Conservation (phyloP, 2,113 vertebrate genomes). For the Tragelaphus buxtoni region DNA sequence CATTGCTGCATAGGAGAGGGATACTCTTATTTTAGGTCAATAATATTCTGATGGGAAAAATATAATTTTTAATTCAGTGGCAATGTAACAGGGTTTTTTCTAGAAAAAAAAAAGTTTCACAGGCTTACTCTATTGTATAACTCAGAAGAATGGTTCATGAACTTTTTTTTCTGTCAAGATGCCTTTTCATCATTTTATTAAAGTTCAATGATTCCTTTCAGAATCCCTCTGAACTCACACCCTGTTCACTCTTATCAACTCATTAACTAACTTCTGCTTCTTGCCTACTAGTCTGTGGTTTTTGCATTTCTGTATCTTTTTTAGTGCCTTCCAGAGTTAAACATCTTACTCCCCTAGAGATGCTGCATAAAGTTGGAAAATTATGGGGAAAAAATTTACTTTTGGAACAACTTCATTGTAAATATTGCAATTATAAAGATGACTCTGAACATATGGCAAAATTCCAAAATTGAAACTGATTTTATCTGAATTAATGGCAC, state of each 20-base stretch:
- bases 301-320: background rate
- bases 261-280: slow-evolving; percentile 3
- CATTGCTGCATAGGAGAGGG: background rate
- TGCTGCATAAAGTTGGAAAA: background rate
- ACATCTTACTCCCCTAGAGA: background rate
- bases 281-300: background rate
- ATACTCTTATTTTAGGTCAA: background rate
- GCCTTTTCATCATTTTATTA: background rate
- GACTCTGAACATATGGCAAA: background rate
- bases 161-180: background rate
- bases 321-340: background rate
- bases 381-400: background rate
- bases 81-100: background rate
- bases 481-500: background rate
- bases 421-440: background rate
- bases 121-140: background rate
- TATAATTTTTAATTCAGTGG: background rate
- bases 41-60: background rate
- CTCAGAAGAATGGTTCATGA: background rate
- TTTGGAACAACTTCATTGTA: background rate
- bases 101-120: slow-evolving; percentile 16
- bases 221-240: background rate
- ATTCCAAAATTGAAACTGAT: background rate
- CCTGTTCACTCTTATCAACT: background rate
- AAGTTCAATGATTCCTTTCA: background rate